Evolutionary conservation across 1,140 invertebrate species (phyloP), one percentile per base, ranked within the genome.

Genomic region (Teleopsis dalmanni): DNA sequence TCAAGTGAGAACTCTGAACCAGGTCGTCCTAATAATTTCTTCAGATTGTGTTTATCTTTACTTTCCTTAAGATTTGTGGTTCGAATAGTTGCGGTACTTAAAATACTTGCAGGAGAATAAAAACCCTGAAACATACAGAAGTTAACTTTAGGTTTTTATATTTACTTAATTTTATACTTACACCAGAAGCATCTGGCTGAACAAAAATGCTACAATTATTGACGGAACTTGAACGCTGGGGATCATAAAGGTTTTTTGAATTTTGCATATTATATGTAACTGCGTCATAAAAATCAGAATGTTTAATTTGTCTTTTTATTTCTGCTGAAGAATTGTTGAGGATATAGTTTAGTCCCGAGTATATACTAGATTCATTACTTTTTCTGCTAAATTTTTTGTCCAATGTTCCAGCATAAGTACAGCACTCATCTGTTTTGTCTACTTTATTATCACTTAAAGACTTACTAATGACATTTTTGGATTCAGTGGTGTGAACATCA

Each of bases 1-100:
- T 78, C 78, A n/a, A 88, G 68, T 36, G 87, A 89, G 51, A 87
- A 82, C 57, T 90, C 87, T 0, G 87, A 90, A 2, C 79, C 80
- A 1, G 81, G 81, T 3, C 79, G 75, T 22, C 76, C 75, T 9
- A 88, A 66, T 5, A 88, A 70, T 45, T 80, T 76, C 48, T 83
- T 79, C 2, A 83, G 75, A 65, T 88, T 88, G 53, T 79, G 73
- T 40, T 79, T 80, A 49, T 91, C 86, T 65, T 90, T 91, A 0
- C 78, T 82, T 56, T 87, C 84, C 60, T 89, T 91, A 0, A 78
- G 75, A 53, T 78, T 79, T 47, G 80, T 80, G 4, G 73, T 75
- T 11, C 80, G 73, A 51, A 82, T 82, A 19, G 76, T 79, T 0
- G 83, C 78, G 16, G 80, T 73, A 33, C 79, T 79, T 1, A 78